Percentiles rank a stretch among this genome's conserved stretches.
Evolutionary conservation across 2,113 vertebrate genomes (phyloP).

Genomic region (Labrus mixtus): DNA sequence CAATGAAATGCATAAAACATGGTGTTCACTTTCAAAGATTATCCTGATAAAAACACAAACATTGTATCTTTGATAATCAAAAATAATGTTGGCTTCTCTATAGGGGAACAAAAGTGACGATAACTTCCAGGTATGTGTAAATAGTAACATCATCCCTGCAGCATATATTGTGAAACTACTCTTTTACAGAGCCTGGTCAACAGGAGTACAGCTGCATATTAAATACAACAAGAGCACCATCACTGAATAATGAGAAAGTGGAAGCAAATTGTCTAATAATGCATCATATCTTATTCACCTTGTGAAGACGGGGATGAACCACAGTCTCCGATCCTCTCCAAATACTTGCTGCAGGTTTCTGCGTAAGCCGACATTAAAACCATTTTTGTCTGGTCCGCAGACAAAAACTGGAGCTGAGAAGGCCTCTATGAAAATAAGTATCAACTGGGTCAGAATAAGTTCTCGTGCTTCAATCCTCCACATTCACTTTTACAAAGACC

Average conservation of each 20-base stretch:
- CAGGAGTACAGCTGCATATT: not conserved
- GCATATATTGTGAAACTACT: not conserved
- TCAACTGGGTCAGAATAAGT: slow-evolving; percentile 7
- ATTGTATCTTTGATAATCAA: no score
- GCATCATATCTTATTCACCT: slow-evolving; percentile 82
- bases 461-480: slow-evolving; percentile 12
- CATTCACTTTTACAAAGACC: not conserved
- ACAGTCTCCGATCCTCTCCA: slow-evolving; percentile 91
- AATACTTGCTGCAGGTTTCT: slow-evolving; percentile 96
- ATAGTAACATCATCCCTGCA: not conserved
- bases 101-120: not conserved
- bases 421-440: slow-evolving; percentile 87
- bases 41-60: no score
- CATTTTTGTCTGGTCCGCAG: slow-evolving; percentile 93
- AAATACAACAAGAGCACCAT: not conserved
- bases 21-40: not conserved
- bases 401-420: slow-evolving; percentile 94
- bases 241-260: not conserved
- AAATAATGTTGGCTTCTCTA: no score
- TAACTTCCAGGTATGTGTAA: not conserved
- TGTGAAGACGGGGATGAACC: slow-evolving; percentile 93
- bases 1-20: not conserved
- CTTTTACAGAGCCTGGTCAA: no score
- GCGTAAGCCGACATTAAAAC: slow-evolving; percentile 91
- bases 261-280: not conserved